Conservation (phyloP, 2,888 invertebrate species). For the Cryptocheilus praepositus region DNA sequence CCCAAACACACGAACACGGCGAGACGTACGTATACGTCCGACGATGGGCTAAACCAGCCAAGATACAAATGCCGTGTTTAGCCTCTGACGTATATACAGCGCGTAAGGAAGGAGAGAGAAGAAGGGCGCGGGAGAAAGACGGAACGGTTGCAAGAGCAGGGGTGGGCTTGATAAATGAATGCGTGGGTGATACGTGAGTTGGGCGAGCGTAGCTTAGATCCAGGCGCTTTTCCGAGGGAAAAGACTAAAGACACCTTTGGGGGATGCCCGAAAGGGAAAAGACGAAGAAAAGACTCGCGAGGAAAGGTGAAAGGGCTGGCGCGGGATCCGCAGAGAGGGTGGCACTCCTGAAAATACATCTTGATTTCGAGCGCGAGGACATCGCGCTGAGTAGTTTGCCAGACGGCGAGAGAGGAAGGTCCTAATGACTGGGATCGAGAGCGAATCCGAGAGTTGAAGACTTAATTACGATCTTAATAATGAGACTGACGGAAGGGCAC, state of each 20-base stretch:
- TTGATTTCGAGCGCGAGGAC: conserved; percentile 26
- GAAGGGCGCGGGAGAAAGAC: conserved; percentile 15
- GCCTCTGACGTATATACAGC: conserved; percentile 18
- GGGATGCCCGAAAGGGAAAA: conserved; percentile 24
- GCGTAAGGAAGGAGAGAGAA: conserved; percentile 1
- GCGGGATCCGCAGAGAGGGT: not conserved
- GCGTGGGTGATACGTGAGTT: conserved; percentile 43
- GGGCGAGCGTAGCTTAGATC: conserved; percentile 10
- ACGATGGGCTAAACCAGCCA: conserved; percentile 18
- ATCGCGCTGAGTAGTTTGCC: conserved; percentile 5
- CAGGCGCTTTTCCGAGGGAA: conserved; percentile 15
- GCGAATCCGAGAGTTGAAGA: no score
- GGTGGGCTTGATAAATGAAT: conserved; percentile 52
- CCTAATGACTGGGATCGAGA: no score
- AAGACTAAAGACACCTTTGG: conserved; percentile 49
- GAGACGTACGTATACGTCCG: conserved; percentile 15
- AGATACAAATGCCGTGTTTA: conserved; percentile 44
- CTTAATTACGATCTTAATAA: no score
- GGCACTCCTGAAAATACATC: conserved; percentile 27
- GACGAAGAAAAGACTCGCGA: conserved; percentile 1
- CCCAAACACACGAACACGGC: not conserved
- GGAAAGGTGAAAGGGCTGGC: not conserved
- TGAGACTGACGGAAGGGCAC: no score
- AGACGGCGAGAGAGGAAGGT: no score
- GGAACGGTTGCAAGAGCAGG: conserved; percentile 7